These are phyloP conservation scores for Narcine bancroftii DNA, from an alignment of 2,113 vertebrate species.

Conservation along the genomic window DNA sequence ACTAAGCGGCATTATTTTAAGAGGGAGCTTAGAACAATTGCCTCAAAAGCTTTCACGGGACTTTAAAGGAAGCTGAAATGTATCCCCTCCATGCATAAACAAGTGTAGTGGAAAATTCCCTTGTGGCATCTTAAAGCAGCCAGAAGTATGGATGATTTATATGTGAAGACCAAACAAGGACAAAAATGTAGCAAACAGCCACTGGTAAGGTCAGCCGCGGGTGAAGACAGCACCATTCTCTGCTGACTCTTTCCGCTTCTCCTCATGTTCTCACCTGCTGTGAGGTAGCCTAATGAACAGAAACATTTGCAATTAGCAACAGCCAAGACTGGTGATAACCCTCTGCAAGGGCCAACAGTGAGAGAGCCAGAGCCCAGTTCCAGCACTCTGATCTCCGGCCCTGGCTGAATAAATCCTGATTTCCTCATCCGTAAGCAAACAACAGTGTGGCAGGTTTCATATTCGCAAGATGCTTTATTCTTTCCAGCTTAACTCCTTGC, in stretches of 20 bases:
- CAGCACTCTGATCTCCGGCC: neutral
- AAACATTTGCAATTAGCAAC: conserved; percentile 20
- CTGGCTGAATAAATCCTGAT: neutral
- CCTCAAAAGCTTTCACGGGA: neutral
- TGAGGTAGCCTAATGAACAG: neutral
- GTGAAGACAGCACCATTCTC: conserved; percentile 20
- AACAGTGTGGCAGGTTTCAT: neutral
- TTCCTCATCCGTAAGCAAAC: neutral
- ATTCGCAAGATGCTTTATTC: neutral
- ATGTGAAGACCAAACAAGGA: conserved; percentile 36
- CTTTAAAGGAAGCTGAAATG: conserved; percentile 19
- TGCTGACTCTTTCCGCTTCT: conserved; percentile 25
- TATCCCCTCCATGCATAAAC: conserved; percentile 29
- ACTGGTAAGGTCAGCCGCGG: conserved; percentile 33
- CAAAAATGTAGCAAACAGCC: conserved; percentile 36
- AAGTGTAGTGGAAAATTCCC: conserved; percentile 11
- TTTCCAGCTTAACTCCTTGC: neutral
- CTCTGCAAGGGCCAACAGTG: neutral
- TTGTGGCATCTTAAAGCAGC: conserved; percentile 10
- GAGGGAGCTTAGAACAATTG: neutral
- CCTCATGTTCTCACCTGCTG: conserved; percentile 36
- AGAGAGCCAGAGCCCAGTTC: neutral
- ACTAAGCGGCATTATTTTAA: neutral
- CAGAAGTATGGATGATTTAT: conserved; percentile 38
- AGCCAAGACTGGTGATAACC: neutral